Evolutionary conservation across 2,888 invertebrate species (phyloP), one percentile per base, ranked within the genome.

Genomic region (Theodoxus fluviatilis): DNA sequence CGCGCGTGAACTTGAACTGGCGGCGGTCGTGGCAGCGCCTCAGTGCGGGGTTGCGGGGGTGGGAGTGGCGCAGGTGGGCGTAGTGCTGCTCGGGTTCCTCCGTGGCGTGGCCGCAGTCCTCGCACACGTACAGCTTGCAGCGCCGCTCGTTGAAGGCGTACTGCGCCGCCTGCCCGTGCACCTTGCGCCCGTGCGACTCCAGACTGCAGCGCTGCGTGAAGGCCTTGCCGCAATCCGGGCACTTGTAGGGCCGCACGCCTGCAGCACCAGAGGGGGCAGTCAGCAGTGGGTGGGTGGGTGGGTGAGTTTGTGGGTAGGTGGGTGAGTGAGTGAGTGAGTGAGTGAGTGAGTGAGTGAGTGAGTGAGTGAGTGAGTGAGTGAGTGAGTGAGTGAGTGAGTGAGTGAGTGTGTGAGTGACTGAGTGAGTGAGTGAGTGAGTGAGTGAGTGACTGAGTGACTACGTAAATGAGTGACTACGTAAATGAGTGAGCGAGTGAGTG

Each of bases 141-240:
- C 99, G 91, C 72, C 99, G 91, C 89, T 99, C 98, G 88, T 99
- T 99, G 90, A 99, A 99, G 4, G 95, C 97, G 87, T 97, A 99
- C 78, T 93, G 93, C 89, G 97, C 97, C 83, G 95, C 94, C 49
- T 96, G 94, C 73, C 96, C 96, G 88, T 99, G 99, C 47, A 99
- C 98, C 89, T 99, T 99, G 70, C 96, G 90, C 86, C 96, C 94
- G 88, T 99, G 99, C 28, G 98, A 98, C 89, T 99, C 99, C 77
- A 99, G 90, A 6, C 98, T 98, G 89, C 99, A 99, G 83, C 99
- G 91, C 89, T 99, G 99, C 66, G 99, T 99, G 89, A 99, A 99
- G 43, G 97, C 97, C 88, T 99, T 99, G 87, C 97, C 98, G 88
- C 99, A 99, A 76, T 95, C 91, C 86, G 95, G 94, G 89, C 99